Evolutionary conservation across 2,113 vertebrate species (phyloP), one percentile per base, ranked within the genome.

Genomic region (Tamias sibiricus): DNA sequence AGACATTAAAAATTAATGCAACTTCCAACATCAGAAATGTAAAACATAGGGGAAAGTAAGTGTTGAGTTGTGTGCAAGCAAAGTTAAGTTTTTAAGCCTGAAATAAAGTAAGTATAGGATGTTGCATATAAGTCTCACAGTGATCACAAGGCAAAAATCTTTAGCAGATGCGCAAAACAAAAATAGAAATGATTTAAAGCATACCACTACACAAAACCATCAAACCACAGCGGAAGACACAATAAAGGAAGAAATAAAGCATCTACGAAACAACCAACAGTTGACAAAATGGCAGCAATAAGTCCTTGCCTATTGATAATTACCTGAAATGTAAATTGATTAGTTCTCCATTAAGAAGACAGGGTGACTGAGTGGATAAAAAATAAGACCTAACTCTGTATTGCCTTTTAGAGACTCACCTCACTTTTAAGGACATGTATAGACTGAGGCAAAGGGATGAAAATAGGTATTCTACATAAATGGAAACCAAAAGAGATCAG

Each of bases 261-360:
- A 35, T 26, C n/a, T 49, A 16, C 6, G 44, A 57, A 54, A 54
- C 16, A 74, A 49, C n/a, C 47, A 91, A 71, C 89, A 77, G 40
- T 79, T 69, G 79, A 57, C 91, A 77, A n/a, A 69, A 57, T n/a
- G 49, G 47, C n/a, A 69, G n/a, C 16, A 57, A 16, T 57, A 87
- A 85, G 40, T 77, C 57, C 59, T 76, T 77, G 66, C 59, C 30
- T 77, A 68, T 54, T 59, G 57, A 28, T 86, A 86, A 69, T 85
- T 57, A 77, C 72, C 10, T 77, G 20, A 86, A 86, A 86, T 44
- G 10, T 86, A 86, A 93, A 69, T 86, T 77, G 47, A 93, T 69
- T 93, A 57, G 57, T 44, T 86, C 24, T 57, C 37, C 37, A 71
- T 59, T 93, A 59, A 87, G 54, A 93, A 79, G 17, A 40, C 19